A percentile compares a stretch with the other conserved stretches of the same genome.
Evolutionary conservation across 2,888 invertebrate genomes (phyloP).

Genomic region (Sepioteuthis lessoniana): DNA sequence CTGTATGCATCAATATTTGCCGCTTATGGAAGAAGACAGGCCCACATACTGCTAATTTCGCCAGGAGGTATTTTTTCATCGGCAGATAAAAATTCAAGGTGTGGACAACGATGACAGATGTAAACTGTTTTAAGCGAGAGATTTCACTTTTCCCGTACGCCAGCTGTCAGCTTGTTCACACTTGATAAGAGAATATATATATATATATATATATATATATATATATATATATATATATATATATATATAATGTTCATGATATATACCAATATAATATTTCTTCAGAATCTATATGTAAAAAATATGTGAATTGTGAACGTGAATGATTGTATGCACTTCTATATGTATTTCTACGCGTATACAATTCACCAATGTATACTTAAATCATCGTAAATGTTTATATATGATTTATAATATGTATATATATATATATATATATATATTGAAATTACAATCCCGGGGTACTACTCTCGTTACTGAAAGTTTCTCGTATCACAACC

Average conservation of each 20-base stretch:
- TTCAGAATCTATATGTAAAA: too few relatives aligned
- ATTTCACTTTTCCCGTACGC: not conserved
- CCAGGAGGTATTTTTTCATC: not conserved
- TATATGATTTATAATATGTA: too few relatives aligned
- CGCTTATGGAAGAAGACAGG: not conserved
- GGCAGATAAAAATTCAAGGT: not conserved
- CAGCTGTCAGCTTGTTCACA: conserved; percentile 9
- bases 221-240: not conserved
- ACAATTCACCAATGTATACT: too few relatives aligned
- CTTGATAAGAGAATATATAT: not conserved
- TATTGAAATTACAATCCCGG: too few relatives aligned
- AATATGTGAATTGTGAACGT: too few relatives aligned
- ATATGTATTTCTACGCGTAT: not conserved
- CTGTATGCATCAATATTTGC: not conserved
- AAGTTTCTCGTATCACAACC: too few relatives aligned
- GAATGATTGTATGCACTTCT: too few relatives aligned
- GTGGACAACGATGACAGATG: not conserved
- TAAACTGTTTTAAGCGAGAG: conserved; percentile 8
- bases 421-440: conserved; percentile 33
- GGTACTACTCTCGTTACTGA: too few relatives aligned
- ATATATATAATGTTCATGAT: too few relatives aligned
- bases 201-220: not conserved
- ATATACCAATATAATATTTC: too few relatives aligned
- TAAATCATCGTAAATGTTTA: not conserved
- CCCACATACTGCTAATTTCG: not conserved